Base-by-base conservation (phyloP, 2,888 invertebrate genomes). In the Euplagia quadripunctaria region DNA sequence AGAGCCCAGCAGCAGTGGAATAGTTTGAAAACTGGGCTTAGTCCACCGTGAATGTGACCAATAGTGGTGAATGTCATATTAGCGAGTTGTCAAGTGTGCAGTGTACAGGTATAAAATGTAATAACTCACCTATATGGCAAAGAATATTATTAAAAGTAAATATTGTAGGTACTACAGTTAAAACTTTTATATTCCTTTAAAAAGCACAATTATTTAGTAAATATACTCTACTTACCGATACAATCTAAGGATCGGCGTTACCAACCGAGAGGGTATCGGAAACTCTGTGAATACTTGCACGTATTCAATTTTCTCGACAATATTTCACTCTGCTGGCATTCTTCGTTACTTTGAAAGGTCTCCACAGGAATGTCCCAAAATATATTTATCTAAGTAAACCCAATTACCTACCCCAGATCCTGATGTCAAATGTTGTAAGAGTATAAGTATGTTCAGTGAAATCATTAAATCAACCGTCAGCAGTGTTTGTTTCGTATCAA, bases 401-500 rank as follows among this genome's bases (percentile, higher is more conserved):
- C 86, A 85, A 86, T 87, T 87, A 87, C 84, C 77, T 46, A 31
- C 31, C 31, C 78, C 82, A 73, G 78, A 58, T 76, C 80, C 80
- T 80, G 73, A 72, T 72, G 77, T 82, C 72, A 76, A 80, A 85
- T 78, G 78, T 76, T 72, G 70, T 42, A 8, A 46, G 16, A 68
- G 64, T 31, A 64, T 49, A 77, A 72, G 46, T 72, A 69, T 74
- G 12, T 42, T 64, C 61, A 58, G 67, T 49, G 43, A 84, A 84
- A 89, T 87, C 87, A 90, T 91, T 88, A 91, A 91, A 91, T 89
- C 87, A 82, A 82, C 86, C 87, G 86, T 88, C 88, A 86, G 86
- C 88, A 85, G 89, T 91, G 90, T 93, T 92, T 94, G 93, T 94
- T 92, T 93, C 93, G 90, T 94, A 94, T 94, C 95, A 94, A 95